Conservation (phyloP, 2,888 invertebrate species). For the Callosobruchus maculatus region DNA sequence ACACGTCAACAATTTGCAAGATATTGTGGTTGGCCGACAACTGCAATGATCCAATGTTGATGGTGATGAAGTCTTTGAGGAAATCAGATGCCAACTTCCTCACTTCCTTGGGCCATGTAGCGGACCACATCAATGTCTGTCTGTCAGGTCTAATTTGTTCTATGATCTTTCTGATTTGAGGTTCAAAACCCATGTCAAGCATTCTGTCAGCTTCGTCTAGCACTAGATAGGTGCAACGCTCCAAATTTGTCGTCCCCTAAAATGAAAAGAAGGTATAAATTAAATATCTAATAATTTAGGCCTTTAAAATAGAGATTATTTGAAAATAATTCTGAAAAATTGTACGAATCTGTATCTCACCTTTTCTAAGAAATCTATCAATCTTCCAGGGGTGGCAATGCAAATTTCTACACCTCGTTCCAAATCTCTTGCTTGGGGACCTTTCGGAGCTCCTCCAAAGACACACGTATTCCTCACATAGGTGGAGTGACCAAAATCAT, state of each 20-base stretch:
- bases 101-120: constrained; percentile 98
- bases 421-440: constrained; percentile 71
- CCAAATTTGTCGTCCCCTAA: constrained; percentile 61
- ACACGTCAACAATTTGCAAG: constrained; percentile 81
- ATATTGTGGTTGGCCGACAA: constrained; percentile 90
- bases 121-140: constrained; percentile 97
- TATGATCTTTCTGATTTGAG: constrained; percentile 89
- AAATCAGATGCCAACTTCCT: constrained; percentile 89
- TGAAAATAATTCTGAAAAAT: no score
- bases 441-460: constrained; percentile 91
- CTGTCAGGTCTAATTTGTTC: constrained; percentile 90
- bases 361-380: constrained; percentile 78
- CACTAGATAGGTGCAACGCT: constrained; percentile 81
- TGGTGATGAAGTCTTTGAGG: constrained; percentile 82
- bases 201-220: constrained; percentile 94
- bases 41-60: constrained; percentile 87
- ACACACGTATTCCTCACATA: constrained; percentile 80
- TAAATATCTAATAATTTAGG: no score
- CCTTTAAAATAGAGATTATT: no score
- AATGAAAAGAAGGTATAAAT: background rate
- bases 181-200: constrained; percentile 98
- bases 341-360: background rate
- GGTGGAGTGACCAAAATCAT: constrained; percentile 77
- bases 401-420: constrained; percentile 74
- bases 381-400: constrained; percentile 82